These are phyloP conservation scores for Halictus ligatus DNA, from an alignment of 2,888 invertebrate species.

Conservation along the genomic window DNA sequence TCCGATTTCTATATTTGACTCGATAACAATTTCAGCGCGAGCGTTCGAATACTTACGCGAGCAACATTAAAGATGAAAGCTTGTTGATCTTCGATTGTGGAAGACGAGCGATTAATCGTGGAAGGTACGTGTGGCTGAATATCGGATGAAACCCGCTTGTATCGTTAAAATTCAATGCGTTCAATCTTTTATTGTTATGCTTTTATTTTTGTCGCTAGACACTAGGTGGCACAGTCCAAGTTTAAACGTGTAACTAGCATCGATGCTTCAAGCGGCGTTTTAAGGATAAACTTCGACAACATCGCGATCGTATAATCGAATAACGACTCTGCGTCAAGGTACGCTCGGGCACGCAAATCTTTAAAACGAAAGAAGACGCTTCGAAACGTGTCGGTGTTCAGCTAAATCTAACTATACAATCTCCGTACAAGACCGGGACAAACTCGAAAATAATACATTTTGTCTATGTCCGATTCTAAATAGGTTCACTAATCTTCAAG, in stretches of 20 bases:
- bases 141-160: conserved; percentile 7
- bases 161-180: conserved; percentile 30
- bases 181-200: conserved; percentile 56
- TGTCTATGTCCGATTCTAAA: conserved; percentile 12
- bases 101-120: conserved; percentile 20
- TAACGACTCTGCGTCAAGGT: background rate
- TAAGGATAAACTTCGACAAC: conserved; percentile 17
- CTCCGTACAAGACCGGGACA: conserved; percentile 8
- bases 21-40: background rate
- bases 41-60: background rate
- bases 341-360: conserved; percentile 11
- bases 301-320: background rate
- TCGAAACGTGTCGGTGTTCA: background rate
- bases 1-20: background rate
- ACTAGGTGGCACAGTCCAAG: conserved; percentile 54
- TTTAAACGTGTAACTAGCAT: conserved; percentile 41
- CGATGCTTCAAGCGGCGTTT: conserved; percentile 24
- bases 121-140: conserved; percentile 27
- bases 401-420: conserved; percentile 20
- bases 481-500: background rate
- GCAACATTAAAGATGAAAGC: background rate
- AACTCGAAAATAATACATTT: conserved; percentile 19
- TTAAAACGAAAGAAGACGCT: background rate
- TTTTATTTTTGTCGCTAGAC: conserved; percentile 42
- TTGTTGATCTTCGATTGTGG: background rate